A percentile compares a stretch with the other conserved stretches of the same genome.
phyloP scores from a whole-genome alignment of 2,797 vertebrate genomes.

The Aeoliscus strigatus region DNA sequence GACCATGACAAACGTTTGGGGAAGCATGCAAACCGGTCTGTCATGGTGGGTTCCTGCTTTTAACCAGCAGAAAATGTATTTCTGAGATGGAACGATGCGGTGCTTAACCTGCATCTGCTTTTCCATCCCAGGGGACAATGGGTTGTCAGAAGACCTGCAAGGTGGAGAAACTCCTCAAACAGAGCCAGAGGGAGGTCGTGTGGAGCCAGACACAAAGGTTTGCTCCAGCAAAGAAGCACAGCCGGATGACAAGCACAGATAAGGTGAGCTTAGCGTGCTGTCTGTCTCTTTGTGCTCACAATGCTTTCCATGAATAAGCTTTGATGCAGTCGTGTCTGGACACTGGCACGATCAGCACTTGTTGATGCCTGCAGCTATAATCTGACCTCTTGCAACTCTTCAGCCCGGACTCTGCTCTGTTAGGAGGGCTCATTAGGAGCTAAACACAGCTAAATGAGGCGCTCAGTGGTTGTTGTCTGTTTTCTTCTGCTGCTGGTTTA shows the following conservation, averaged over 20 bases:
- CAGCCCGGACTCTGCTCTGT: too few relatives aligned
- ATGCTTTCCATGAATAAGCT: conserved; percentile 39
- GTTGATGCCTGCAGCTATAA: conserved; percentile 46
- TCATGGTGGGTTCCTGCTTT: conserved; percentile 61
- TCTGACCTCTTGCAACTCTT: conserved; percentile 43
- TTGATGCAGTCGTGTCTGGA: conserved; percentile 28
- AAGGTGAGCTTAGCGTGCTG: conserved; percentile 64
- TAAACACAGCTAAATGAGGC: conserved; percentile 24
- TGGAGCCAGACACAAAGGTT: conserved; percentile 75
- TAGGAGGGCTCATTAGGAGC: conserved; percentile 36
- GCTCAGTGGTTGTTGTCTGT: conserved; percentile 4
- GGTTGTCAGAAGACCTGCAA: conserved; percentile 68
- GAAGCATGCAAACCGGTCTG: conserved; percentile 62
- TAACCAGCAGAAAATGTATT: conserved; percentile 32
- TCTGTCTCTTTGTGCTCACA: too few relatives aligned
- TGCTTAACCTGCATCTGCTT: conserved; percentile 30
- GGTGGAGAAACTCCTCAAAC: conserved; percentile 70
- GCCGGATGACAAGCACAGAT: conserved; percentile 51
- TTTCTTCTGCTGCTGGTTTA: conserved; percentile 3
- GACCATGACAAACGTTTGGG: conserved; percentile 62
- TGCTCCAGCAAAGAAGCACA: conserved; percentile 52
- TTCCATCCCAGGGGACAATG: conserved; percentile 68
- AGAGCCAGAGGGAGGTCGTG: conserved; percentile 67
- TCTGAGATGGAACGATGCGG: conserved; percentile 21
- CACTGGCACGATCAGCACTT: conserved; percentile 38